phyloP scores from a whole-genome alignment of 2,113 vertebrate genomes.

The Eidolon helvum region DNA sequence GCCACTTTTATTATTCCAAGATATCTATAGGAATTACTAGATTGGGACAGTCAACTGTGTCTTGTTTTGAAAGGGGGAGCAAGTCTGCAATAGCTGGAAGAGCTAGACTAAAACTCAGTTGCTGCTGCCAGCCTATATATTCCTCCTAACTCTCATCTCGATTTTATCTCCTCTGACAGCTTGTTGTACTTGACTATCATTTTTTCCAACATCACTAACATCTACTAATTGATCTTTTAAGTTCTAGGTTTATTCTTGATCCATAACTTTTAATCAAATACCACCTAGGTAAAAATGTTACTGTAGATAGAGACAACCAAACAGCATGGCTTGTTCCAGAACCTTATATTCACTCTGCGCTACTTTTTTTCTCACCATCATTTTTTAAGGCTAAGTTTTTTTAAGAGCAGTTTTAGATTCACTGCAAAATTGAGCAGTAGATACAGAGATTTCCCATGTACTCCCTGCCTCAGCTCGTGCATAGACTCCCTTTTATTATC shows the following conservation, averaged over 20 bases:
- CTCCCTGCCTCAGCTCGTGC: neutral
- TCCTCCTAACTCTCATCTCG: neutral
- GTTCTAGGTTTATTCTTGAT: neutral
- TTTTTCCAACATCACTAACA: neutral
- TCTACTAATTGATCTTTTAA: neutral
- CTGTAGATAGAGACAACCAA: neutral
- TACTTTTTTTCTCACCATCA: neutral
- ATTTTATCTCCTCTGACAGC: neutral
- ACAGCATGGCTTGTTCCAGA: neutral
- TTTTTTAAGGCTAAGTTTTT: neutral
- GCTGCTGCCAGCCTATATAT: neutral
- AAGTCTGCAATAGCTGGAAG: neutral
- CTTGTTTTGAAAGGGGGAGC: neutral
- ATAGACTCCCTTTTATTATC: neutral
- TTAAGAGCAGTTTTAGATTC: neutral
- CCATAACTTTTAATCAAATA: neutral
- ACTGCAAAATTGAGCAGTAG: neutral
- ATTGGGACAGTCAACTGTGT: neutral
- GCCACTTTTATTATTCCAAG: neutral
- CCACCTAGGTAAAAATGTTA: neutral
- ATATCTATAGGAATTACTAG: neutral
- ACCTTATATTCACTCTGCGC: neutral
- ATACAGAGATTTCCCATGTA: neutral
- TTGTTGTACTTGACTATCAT: neutral
- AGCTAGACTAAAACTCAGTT: neutral